Evolutionary conservation across 2,113 vertebrate species (phyloP).

Genomic region (Perca flavescens): DNA sequence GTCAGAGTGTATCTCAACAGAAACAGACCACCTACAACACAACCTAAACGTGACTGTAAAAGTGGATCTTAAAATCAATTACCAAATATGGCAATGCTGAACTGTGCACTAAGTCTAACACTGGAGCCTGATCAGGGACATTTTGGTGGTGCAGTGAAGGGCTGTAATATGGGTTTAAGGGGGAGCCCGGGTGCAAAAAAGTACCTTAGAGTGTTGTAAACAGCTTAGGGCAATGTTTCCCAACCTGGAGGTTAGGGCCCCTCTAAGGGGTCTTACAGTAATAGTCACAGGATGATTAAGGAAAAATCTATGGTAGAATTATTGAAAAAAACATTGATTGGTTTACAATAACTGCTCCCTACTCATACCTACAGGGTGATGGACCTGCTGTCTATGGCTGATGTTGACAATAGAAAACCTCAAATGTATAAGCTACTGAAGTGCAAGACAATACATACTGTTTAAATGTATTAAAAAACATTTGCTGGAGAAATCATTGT

Average conservation of each 20-base stretch:
- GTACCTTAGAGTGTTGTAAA: not conserved
- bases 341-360: not conserved
- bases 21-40: not conserved
- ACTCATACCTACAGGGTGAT: not conserved
- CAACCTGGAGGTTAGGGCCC: no score
- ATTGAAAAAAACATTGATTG: not conserved
- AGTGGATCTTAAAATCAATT: not conserved
- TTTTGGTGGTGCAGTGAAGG: not conserved
- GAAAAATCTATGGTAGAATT: not conserved
- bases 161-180: not conserved
- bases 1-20: not conserved
- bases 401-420: not conserved
- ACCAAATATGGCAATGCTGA: slow-evolving; percentile 41
- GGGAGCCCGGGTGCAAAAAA: no score
- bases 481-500: no score
- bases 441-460: not conserved
- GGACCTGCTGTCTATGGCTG: not conserved
- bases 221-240: not conserved
- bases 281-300: not conserved
- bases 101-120: not conserved
- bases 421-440: not conserved
- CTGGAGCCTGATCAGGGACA: not conserved
- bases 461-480: not conserved
- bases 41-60: not conserved
- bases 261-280: no score